These are phyloP conservation scores for Sphenopsis melanotis DNA, from an alignment of 2,797 vertebrate species.

Conservation along the genomic window DNA sequence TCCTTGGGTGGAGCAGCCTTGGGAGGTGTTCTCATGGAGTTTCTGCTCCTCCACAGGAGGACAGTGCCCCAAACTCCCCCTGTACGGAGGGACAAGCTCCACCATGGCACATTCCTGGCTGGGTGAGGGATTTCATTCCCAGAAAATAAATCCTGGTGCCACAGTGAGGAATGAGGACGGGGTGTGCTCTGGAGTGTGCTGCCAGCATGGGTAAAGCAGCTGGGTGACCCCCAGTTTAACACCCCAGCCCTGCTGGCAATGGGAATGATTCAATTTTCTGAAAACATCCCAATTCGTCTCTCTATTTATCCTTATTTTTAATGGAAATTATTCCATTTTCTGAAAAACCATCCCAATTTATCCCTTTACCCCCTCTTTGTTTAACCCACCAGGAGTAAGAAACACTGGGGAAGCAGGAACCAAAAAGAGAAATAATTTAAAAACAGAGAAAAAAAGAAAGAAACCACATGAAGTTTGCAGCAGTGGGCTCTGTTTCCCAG, in stretches of 20 bases:
- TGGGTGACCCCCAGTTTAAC: neutral
- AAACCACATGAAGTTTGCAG: neutral
- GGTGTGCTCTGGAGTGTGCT: neutral
- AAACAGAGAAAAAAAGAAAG: neutral
- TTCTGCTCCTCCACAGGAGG: neutral
- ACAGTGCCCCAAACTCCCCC: neutral
- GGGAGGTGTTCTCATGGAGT: neutral
- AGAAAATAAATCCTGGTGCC: neutral
- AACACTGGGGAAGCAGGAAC: neutral
- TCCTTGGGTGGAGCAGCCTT: neutral
- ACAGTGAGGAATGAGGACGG: neutral
- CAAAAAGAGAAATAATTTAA: neutral
- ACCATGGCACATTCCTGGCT: neutral
- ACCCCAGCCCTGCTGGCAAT: neutral
- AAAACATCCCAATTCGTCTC: neutral
- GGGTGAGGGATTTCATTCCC: neutral
- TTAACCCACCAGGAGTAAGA: neutral
- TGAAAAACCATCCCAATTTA: neutral
- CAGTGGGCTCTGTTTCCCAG: neutral
- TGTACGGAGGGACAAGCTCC: accelerated
- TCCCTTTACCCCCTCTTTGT: accelerated
- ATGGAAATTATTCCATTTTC: neutral
- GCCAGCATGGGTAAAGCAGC: neutral
- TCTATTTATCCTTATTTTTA: too few species aligned
- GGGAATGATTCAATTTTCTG: neutral